These are phyloP conservation scores for Gasteruption jaculator DNA, from an alignment of 2,888 invertebrate species.

Conservation along the genomic window DNA sequence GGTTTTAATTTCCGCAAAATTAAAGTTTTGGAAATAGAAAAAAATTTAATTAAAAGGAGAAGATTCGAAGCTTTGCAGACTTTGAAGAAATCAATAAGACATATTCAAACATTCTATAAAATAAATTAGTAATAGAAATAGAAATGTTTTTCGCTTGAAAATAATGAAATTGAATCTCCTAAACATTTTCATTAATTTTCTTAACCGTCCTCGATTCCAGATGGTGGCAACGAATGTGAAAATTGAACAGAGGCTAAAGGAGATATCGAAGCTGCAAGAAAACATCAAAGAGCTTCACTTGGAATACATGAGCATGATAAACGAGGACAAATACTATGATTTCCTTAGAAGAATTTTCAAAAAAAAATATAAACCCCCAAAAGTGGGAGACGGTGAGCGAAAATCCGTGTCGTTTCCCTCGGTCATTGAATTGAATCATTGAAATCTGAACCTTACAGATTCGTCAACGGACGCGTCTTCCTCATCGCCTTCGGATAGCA, in stretches of 20 bases:
- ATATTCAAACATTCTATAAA: too few relatives aligned
- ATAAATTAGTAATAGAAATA: too few relatives aligned
- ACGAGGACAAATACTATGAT: constrained; percentile 72
- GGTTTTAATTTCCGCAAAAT: too few relatives aligned
- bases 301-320: constrained; percentile 59
- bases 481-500: constrained; percentile 50
- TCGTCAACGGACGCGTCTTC: constrained; percentile 52
- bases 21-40: too few relatives aligned
- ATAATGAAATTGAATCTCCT: too few relatives aligned
- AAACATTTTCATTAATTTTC: not conserved
- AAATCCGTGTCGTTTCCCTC: not conserved
- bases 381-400: too few relatives aligned
- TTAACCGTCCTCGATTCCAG: constrained; percentile 21
- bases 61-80: too few relatives aligned
- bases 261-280: constrained; percentile 51
- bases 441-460: constrained; percentile 11
- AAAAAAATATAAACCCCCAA: constrained; percentile 74
- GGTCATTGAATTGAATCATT: not conserved
- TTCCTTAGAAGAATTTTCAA: constrained; percentile 78
- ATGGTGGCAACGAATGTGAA: constrained; percentile 31
- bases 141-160: too few relatives aligned
- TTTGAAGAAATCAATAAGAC: too few relatives aligned
- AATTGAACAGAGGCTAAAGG: constrained; percentile 54
- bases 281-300: constrained; percentile 54
- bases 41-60: too few relatives aligned